Evolutionary conservation across 2,113 vertebrate genomes (phyloP).

Genomic region (Muntiacus reevesi): DNA sequence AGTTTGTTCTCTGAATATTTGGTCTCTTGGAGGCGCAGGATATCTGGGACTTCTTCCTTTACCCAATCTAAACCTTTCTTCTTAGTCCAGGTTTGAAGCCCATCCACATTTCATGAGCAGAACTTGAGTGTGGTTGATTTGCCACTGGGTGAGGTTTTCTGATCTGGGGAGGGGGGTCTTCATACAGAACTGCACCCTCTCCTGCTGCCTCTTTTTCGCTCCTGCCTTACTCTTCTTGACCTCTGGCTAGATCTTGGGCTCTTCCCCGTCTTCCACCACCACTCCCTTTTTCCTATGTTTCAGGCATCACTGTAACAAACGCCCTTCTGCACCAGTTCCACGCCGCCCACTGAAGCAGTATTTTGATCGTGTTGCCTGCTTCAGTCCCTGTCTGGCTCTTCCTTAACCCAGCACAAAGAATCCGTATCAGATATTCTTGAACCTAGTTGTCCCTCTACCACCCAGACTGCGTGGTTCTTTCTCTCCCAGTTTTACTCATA

Average conservation of each 20-base stretch:
- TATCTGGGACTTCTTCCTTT: conserved; percentile 88
- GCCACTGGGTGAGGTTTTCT: conserved; percentile 84
- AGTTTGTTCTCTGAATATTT: conserved; percentile 90
- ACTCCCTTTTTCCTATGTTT: conserved; percentile 87
- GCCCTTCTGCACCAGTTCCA: neutral
- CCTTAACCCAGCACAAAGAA: neutral
- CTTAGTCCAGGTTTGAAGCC: conserved; percentile 92
- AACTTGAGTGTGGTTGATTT: conserved; percentile 86
- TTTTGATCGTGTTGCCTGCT: neutral
- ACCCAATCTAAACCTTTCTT: conserved; percentile 93
- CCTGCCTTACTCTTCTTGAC: conserved; percentile 81
- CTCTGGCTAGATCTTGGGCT: conserved; percentile 73
- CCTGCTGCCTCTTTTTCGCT: conserved; percentile 81
- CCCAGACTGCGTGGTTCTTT: neutral
- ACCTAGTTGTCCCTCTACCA: neutral
- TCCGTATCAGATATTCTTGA: neutral
- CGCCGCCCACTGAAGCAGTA: neutral
- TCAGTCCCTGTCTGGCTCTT: neutral
- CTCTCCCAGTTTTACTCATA: neutral
- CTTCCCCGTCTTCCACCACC: conserved; percentile 74
- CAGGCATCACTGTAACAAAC: conserved; percentile 79
- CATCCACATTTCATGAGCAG: conserved; percentile 94
- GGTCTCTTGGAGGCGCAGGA: conserved; percentile 92
- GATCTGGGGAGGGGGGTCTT: conserved; percentile 85
- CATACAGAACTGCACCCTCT: conserved; percentile 84